Evolutionary conservation across 1,140 invertebrate genomes (phyloP).

Genomic region (Anoplolepis gracilipes): DNA sequence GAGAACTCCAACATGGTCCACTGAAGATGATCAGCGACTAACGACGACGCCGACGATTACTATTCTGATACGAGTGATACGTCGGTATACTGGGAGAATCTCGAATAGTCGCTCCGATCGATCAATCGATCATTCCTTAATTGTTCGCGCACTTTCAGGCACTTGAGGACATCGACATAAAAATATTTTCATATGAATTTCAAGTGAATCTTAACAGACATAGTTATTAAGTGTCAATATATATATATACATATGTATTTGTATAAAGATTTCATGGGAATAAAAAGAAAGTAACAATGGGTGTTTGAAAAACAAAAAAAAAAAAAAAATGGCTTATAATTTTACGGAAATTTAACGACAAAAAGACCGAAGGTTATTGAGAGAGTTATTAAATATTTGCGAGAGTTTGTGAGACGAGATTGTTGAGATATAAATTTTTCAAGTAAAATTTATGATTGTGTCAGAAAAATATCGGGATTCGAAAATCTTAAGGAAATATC

Average conservation of each 20-base stretch:
- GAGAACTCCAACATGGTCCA: conserved; percentile 77
- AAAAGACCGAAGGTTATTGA: neutral
- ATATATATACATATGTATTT: neutral
- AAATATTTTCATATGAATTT: neutral
- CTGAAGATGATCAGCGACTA: conserved; percentile 4
- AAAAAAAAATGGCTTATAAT: neutral
- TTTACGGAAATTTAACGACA: neutral
- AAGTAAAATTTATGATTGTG: neutral
- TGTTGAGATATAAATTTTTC: neutral
- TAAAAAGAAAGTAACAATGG: neutral
- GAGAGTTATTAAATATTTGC: neutral
- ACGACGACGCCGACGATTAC: neutral
- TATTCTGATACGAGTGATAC: neutral
- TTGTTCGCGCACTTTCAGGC: neutral
- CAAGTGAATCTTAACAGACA: neutral
- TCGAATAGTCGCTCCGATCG: neutral
- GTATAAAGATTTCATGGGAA: neutral
- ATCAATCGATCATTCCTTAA: conserved; percentile 6
- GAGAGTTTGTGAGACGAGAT: neutral
- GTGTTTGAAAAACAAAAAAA: too few relatives aligned
- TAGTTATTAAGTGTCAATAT: neutral
- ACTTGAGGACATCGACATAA: neutral
- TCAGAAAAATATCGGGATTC: neutral
- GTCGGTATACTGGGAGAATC: conserved; percentile 7
- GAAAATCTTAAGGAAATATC: neutral